Evolutionary conservation across 2,113 vertebrate species (phyloP).

Genomic region (Hypanus sabinus): DNA sequence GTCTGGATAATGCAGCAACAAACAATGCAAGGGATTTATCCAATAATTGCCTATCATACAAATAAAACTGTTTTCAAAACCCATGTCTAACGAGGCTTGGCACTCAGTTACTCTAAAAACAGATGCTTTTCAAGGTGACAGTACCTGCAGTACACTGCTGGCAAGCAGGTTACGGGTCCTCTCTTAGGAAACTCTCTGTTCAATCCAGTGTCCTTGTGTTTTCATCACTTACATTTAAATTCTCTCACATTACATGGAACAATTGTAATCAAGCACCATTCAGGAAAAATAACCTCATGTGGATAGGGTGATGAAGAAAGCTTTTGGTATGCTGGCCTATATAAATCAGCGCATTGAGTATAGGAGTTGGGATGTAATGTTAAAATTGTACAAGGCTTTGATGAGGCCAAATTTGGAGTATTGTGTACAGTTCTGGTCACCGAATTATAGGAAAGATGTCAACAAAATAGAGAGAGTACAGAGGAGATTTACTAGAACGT

Average conservation of each 20-base stretch:
- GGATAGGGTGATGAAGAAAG: too few relatives aligned
- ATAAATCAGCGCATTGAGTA: too few relatives aligned
- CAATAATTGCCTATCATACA: neutral
- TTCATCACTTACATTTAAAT: neutral
- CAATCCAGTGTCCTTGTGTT: neutral
- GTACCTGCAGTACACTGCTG: too few relatives aligned
- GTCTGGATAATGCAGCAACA: neutral
- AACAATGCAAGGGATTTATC: neutral
- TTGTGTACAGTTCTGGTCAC: too few relatives aligned
- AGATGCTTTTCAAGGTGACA: neutral
- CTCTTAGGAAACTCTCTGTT: neutral
- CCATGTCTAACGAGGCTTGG: neutral
- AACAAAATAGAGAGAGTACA: too few relatives aligned
- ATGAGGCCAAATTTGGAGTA: too few relatives aligned
- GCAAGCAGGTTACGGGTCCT: neutral
- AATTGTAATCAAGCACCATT: neutral
- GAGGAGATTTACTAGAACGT: too few relatives aligned
- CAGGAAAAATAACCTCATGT: neutral
- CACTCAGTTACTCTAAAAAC: neutral
- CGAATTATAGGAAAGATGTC: too few relatives aligned
- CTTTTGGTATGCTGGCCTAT: too few relatives aligned
- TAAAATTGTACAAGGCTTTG: too few relatives aligned
- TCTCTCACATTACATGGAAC: neutral
- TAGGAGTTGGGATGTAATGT: too few relatives aligned
- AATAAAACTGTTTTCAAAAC: neutral